Percentiles rank a stretch among this genome's conserved stretches.
Conservation (phyloP, 2,888 invertebrate species). For the Drosophila tripunctata region DNA sequence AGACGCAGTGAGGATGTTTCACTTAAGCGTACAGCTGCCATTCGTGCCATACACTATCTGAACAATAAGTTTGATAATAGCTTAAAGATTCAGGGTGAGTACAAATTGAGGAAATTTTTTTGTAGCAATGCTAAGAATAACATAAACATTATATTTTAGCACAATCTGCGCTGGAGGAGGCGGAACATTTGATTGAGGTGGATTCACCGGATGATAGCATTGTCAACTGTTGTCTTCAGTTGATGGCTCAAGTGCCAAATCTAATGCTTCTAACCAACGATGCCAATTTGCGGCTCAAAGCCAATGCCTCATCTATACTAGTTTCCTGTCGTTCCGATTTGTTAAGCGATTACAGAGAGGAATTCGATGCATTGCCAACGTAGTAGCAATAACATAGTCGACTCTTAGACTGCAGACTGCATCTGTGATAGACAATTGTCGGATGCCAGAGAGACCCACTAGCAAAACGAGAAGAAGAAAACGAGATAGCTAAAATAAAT, state of each 20-base stretch:
- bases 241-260: constrained; percentile 81
- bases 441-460: background rate
- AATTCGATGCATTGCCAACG: constrained; percentile 25
- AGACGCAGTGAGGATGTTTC: constrained; percentile 54
- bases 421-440: constrained; percentile 36
- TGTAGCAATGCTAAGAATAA: too few species aligned
- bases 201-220: constrained; percentile 85
- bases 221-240: constrained; percentile 85
- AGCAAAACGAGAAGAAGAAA: background rate
- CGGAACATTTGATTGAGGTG: constrained; percentile 82
- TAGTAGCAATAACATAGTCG: constrained; percentile 1
- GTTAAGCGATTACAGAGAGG: constrained; percentile 44
- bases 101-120: too few species aligned
- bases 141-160: constrained; percentile 73
- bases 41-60: constrained; percentile 77
- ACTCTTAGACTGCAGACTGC: background rate
- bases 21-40: constrained; percentile 45
- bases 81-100: constrained; percentile 65
- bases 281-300: constrained; percentile 85
- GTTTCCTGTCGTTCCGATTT: constrained; percentile 79
- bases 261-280: constrained; percentile 85
- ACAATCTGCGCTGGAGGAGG: constrained; percentile 85
- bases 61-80: constrained; percentile 71
- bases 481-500: background rate
- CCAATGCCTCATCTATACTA: constrained; percentile 83